These are phyloP conservation scores for Pantala flavescens DNA, from an alignment of 1,140 invertebrate species.

Conservation along the genomic window DNA sequence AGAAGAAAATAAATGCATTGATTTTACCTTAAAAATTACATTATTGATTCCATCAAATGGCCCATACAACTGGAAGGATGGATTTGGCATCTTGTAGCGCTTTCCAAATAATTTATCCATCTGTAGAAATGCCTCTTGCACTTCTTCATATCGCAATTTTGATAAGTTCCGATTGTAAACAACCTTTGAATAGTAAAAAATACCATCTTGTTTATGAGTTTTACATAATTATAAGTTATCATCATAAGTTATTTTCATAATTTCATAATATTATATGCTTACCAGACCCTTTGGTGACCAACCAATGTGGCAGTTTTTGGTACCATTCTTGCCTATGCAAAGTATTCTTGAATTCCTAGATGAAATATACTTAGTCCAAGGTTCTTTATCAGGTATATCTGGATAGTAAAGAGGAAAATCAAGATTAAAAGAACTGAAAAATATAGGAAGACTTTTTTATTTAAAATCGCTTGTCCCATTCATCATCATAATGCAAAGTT, in stretches of 20 bases:
- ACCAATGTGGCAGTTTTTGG: constrained; percentile 50
- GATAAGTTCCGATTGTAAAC: constrained; percentile 34
- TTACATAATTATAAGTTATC: neutral
- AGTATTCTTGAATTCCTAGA: neutral
- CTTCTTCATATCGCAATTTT: constrained; percentile 45
- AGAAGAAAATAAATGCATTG: no score
- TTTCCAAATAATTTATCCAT: constrained; percentile 57
- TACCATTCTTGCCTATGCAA: neutral
- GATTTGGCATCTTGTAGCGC: constrained; percentile 42
- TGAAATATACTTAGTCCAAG: neutral
- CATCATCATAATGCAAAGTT: no score
- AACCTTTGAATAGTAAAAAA: constrained; percentile 27
- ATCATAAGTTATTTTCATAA: neutral
- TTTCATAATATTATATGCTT: constrained; percentile 17
- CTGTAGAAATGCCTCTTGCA: constrained; percentile 50
- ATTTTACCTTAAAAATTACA: constrained; percentile 49
- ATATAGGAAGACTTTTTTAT: no score
- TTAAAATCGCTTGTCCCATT: no score
- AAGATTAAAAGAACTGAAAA: no score
- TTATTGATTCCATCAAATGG: constrained; percentile 46
- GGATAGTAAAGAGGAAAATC: neutral
- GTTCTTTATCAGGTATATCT: neutral
- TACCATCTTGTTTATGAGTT: constrained; percentile 38
- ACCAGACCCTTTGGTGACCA: constrained; percentile 51
- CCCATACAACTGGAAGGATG: constrained; percentile 54